phyloP scores from a whole-genome alignment of 2,888 invertebrate genomes.

The Pristionchus arcanus region DNA sequence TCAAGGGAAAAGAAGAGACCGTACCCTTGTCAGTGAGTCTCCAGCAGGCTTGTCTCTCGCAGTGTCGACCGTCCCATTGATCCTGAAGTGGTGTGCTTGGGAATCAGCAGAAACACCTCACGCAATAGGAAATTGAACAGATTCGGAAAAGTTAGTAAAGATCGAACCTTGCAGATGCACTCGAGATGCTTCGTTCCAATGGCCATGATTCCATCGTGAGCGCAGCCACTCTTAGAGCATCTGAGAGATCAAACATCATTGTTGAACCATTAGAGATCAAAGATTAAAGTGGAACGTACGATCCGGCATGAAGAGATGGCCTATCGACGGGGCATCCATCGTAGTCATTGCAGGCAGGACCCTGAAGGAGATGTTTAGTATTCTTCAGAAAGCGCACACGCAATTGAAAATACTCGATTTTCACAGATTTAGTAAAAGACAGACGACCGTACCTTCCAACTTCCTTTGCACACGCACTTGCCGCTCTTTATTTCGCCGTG shows the following conservation, averaged over 20 bases:
- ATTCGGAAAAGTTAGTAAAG: background rate
- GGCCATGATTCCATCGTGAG: slow-evolving; percentile 75
- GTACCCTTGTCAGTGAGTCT: slow-evolving; percentile 71
- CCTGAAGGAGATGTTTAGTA: background rate
- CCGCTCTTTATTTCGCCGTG: slow-evolving; percentile 39
- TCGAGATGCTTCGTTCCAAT: slow-evolving; percentile 73
- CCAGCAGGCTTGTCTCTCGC: slow-evolving; percentile 78
- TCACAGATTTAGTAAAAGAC: background rate
- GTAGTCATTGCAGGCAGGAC: slow-evolving; percentile 43
- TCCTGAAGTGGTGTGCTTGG: slow-evolving; percentile 58
- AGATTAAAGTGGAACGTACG: slow-evolving; percentile 31
- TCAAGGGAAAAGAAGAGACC: background rate
- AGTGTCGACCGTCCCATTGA: slow-evolving; percentile 77
- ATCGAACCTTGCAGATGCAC: slow-evolving; percentile 71
- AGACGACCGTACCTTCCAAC: slow-evolving; percentile 40
- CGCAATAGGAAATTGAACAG: background rate
- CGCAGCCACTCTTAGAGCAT: slow-evolving; percentile 74
- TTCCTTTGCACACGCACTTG: slow-evolving; percentile 49
- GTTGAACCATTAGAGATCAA: background rate
- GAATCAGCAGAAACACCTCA: slow-evolving; percentile 20
- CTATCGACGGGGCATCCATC: slow-evolving; percentile 24
- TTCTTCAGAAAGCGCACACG: background rate
- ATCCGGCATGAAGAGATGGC: background rate
- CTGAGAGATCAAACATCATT: slow-evolving; percentile 61
- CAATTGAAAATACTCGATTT: background rate